Conservation (phyloP, 37 sponge, comb jelly and placozoan species). For the Petrosia ficiformis region DNA sequence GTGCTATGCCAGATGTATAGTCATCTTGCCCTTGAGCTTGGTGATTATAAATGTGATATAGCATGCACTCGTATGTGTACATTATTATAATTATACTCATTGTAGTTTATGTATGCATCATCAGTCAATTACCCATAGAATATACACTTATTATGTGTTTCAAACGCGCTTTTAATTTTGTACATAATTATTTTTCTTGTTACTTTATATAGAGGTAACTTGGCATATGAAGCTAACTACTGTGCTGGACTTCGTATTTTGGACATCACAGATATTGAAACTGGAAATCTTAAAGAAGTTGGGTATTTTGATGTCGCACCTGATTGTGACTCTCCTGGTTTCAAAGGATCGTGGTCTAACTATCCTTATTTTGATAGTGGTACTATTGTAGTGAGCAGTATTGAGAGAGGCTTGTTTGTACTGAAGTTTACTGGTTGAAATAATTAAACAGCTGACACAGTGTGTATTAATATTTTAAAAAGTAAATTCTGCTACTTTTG, state of each 20-base stretch:
- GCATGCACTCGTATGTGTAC: too few species aligned
- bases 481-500: too few species aligned
- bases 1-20: too few species aligned
- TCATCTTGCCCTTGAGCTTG: too few species aligned
- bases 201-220: constrained; percentile 43
- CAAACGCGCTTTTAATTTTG: not conserved
- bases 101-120: too few species aligned
- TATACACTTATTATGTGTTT: too few species aligned
- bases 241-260: constrained; percentile 72
- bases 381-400: constrained; percentile 68
- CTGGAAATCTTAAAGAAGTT: constrained; percentile 32
- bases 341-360: constrained; percentile 69
- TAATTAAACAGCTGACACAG: not conserved
- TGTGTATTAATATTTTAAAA: too few species aligned
- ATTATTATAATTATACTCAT: too few species aligned
- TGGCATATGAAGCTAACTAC: constrained; percentile 74
- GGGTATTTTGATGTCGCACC: constrained; percentile 75
- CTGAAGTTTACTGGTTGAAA: constrained; percentile 39
- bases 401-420: constrained; percentile 70
- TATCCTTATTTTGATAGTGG: constrained; percentile 70
- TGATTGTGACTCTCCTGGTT: constrained; percentile 31
- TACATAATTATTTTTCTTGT: not conserved
- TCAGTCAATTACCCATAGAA: too few species aligned
- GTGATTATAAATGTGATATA: too few species aligned
- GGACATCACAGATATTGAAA: constrained; percentile 39